Percentiles rank a stretch among this genome's conserved stretches.
phyloP scores from a whole-genome alignment of 2,113 vertebrate genomes.

The Gnathonemus echidnorhynchus region DNA sequence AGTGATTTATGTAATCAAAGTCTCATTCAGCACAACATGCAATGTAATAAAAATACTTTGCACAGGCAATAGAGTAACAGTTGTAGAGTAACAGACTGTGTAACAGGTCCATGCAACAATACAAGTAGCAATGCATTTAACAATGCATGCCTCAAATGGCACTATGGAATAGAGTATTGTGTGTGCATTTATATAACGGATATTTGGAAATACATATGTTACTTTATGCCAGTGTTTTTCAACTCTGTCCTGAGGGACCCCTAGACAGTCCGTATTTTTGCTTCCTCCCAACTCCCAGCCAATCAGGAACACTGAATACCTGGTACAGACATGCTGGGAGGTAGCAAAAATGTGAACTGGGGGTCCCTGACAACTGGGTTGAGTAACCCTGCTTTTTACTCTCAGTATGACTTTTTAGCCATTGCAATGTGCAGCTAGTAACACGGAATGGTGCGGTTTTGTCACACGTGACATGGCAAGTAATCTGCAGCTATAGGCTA shows the following conservation, averaged over 20 bases:
- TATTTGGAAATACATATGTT: not conserved
- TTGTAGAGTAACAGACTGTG: not conserved
- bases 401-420: not conserved
- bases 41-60: not conserved
- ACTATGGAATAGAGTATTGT: not conserved
- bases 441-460: not conserved
- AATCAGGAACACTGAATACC: not conserved
- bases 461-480: not conserved
- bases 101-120: not conserved
- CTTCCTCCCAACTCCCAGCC: not conserved
- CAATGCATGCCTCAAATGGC: not conserved
- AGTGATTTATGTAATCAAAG: not conserved
- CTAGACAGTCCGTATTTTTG: not conserved
- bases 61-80: not conserved
- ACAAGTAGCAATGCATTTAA: not conserved
- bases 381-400: not conserved
- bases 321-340: not conserved
- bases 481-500: not conserved
- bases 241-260: not conserved
- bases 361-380: not conserved
- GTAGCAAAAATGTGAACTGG: not conserved
- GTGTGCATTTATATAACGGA: not conserved
- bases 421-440: not conserved
- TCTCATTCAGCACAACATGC: not conserved
- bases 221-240: not conserved